Base-by-base conservation (phyloP, 2,113 vertebrate species). In the Equus przewalskii region DNA sequence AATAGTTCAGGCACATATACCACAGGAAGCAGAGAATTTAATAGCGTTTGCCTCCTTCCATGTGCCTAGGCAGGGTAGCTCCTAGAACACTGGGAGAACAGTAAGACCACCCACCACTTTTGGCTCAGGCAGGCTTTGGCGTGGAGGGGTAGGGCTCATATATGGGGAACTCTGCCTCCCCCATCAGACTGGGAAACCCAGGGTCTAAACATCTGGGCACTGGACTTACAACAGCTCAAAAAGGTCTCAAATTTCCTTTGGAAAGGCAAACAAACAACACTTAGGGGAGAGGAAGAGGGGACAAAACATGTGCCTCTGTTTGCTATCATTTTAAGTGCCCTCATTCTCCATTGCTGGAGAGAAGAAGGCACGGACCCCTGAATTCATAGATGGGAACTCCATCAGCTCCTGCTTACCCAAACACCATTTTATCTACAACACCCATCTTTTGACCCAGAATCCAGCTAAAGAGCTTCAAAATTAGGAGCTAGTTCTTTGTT, bases 21-120 rank as follows among this genome's bases (percentile, higher is more conserved):
- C 41, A 69, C 95, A 86, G 94, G 93, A 97, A 98, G 82, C 16
- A 0, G 12, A 98, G 89, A 96, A 73, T 89, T 98, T 58, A 91
- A 82, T 82, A n/a, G 15, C 24, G 16, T 75, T 96, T 97, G 94
- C 95, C 95, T 97, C 96, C 91, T 97, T 96, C 70, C 46, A 9
- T 0, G 96, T 0, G 2, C 89, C 92, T 10, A 90, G 90, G 83
- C 36, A 41, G 33, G 28, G 24, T 26, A 0, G 0, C 54, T 49
- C 0, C 0, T 11, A 2, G 73, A 46, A 93, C 67, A 58, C 36
- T 19, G 19, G 30, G 18, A 70, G 83, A 22, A 65, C 14, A 54
- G 12, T 72, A 83, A 91, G 79, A 82, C 85, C 95, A 82, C 94
- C 28, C 93, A 85, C 30, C 1, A 4, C 60, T 97, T 94, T 82